Evolutionary conservation across 2,888 invertebrate species (phyloP).

Genomic region (Eupithecia dodoneata): DNA sequence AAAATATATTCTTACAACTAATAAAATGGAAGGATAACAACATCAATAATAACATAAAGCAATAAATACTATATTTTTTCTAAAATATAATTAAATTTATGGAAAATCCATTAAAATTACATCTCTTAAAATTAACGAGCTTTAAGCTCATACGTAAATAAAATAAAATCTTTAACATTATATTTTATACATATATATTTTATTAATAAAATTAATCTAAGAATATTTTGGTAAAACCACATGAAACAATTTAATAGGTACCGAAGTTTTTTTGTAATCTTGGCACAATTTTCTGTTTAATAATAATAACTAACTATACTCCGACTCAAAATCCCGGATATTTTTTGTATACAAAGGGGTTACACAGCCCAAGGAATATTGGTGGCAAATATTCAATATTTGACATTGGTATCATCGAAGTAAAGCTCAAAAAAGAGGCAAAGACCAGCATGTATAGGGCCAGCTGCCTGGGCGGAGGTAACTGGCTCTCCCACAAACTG

Average conservation of each 20-base stretch:
- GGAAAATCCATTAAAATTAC: constrained; percentile 42
- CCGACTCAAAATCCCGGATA: too few species aligned
- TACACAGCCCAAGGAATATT: too few species aligned
- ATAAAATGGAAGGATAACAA: constrained; percentile 52
- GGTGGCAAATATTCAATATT: too few species aligned
- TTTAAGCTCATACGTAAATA: constrained; percentile 54
- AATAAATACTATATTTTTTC: constrained; percentile 45
- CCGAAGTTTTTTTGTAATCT: constrained; percentile 9
- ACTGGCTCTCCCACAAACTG: too few species aligned
- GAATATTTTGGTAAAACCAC: constrained; percentile 5
- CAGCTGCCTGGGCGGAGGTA: too few species aligned
- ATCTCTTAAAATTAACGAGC: constrained; percentile 52
- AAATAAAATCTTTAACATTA: constrained; percentile 15
- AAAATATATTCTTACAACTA: constrained; percentile 26
- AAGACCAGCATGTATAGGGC: too few species aligned
- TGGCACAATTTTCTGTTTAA: constrained; percentile 23
- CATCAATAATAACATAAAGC: constrained; percentile 54
- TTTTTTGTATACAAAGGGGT: too few species aligned
- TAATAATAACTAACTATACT: neutral
- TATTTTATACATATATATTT: too few species aligned
- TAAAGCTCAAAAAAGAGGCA: too few species aligned
- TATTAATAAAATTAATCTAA: neutral
- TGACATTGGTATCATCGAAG: too few species aligned
- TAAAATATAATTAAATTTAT: constrained; percentile 56
- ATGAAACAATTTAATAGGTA: constrained; percentile 1